Evolutionary conservation across 2,113 vertebrate species (phyloP).

Genomic region (Nothoprocta perdicaria): DNA sequence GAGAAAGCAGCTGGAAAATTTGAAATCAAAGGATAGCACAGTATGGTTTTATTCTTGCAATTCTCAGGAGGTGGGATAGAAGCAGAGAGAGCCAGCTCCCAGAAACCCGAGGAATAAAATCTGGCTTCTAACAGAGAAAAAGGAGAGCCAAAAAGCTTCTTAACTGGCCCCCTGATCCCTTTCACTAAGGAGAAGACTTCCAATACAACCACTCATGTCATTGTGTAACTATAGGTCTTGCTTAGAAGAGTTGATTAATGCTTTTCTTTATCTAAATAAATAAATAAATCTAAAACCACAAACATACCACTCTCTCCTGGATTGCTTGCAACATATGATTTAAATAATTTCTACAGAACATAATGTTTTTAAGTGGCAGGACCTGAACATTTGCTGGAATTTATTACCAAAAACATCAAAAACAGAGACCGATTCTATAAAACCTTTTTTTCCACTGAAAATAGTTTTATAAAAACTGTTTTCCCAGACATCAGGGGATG

Average conservation of each 20-base stretch:
- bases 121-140: not conserved
- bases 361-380: not conserved
- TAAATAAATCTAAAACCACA: not conserved
- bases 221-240: not conserved
- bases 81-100: not conserved
- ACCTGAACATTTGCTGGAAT: not conserved
- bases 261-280: not conserved
- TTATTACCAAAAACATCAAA: not conserved
- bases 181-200: not conserved
- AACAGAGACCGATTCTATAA: not conserved
- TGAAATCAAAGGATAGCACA: not conserved
- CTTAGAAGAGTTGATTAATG: not conserved
- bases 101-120: conserved; percentile 8
- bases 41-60: not conserved
- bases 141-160: not conserved
- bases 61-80: not conserved
- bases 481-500: not conserved
- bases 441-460: not conserved
- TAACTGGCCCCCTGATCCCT: not conserved
- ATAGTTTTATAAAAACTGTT: not conserved
- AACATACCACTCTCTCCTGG: not conserved
- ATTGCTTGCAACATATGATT: not conserved
- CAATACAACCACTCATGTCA: not conserved
- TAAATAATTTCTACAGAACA: not conserved
- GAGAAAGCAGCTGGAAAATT: not conserved